phyloP scores from a whole-genome alignment of 2,888 invertebrate genomes.

The Odontocolon sp. region DNA sequence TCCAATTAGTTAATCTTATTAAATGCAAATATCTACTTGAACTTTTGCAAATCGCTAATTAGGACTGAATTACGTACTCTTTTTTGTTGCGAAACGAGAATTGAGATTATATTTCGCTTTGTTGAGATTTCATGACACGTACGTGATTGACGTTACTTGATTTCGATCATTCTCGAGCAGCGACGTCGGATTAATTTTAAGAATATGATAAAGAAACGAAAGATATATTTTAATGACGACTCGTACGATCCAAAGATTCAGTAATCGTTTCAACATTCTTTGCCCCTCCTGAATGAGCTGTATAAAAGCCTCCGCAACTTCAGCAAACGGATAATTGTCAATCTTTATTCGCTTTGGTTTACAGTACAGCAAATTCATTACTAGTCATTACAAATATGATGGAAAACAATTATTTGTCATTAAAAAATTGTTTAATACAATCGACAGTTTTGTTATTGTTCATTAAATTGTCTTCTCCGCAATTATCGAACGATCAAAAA shows the following conservation, averaged over 20 bases:
- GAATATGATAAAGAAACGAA: background rate
- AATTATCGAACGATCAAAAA: conserved; percentile 22
- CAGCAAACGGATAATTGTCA: background rate
- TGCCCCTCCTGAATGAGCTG: background rate
- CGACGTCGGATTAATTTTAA: background rate
- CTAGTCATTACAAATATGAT: background rate
- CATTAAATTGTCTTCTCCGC: background rate
- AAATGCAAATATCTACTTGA: too few species aligned
- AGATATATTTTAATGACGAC: background rate
- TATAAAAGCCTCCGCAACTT: conserved; percentile 9
- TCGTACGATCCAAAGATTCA: background rate
- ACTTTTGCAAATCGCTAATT: too few species aligned
- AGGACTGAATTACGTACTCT: background rate
- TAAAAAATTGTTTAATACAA: background rate
- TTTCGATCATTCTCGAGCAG: background rate
- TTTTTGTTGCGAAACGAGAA: background rate
- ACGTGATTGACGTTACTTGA: background rate
- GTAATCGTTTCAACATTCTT: conserved; percentile 1
- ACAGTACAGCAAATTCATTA: background rate
- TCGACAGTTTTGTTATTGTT: background rate
- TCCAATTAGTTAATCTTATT: too few species aligned
- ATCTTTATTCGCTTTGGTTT: background rate
- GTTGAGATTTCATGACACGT: conserved; percentile 3
- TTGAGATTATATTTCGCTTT: background rate
- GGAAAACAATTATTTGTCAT: background rate